These are phyloP conservation scores for Oreochromis aureus DNA, from an alignment of 2,113 vertebrate genomes.

Conservation along the genomic window DNA sequence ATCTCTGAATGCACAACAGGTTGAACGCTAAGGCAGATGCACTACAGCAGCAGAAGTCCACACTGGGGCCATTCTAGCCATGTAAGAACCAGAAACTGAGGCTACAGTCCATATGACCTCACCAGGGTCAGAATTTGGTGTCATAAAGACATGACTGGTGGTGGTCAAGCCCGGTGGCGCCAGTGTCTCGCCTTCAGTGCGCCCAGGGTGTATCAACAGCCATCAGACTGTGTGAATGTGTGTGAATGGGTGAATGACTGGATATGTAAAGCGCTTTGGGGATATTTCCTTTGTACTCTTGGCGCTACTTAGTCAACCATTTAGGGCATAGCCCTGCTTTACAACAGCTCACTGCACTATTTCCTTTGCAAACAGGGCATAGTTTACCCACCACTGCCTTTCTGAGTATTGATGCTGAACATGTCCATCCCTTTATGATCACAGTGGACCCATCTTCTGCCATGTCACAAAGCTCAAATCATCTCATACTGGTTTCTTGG, in stretches of 20 bases:
- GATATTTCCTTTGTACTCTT: not conserved
- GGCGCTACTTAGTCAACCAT: not conserved
- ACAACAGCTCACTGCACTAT: too few species aligned
- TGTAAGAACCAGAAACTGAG: not conserved
- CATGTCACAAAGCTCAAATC: not conserved
- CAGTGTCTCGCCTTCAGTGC: too few species aligned
- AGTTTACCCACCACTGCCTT: not conserved
- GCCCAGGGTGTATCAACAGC: not conserved
- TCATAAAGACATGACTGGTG: too few species aligned
- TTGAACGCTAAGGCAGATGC: not conserved
- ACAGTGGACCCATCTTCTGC: not conserved
- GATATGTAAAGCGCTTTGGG: too few species aligned
- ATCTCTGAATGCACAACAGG: not conserved
- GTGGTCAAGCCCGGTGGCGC: too few species aligned
- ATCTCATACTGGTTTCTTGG: not conserved
- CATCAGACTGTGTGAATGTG: too few species aligned
- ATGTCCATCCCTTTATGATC: not conserved
- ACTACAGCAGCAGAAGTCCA: not conserved
- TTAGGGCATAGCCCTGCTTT: too few species aligned
- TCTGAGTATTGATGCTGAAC: not conserved
- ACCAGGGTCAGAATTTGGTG: not conserved
- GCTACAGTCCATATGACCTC: not conserved
- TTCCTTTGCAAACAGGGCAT: not conserved
- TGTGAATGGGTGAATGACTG: too few species aligned
- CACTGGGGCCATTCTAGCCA: not conserved